Evolutionary conservation across 2,797 vertebrate species (phyloP).

Genomic region (Acipenser ruthenus): DNA sequence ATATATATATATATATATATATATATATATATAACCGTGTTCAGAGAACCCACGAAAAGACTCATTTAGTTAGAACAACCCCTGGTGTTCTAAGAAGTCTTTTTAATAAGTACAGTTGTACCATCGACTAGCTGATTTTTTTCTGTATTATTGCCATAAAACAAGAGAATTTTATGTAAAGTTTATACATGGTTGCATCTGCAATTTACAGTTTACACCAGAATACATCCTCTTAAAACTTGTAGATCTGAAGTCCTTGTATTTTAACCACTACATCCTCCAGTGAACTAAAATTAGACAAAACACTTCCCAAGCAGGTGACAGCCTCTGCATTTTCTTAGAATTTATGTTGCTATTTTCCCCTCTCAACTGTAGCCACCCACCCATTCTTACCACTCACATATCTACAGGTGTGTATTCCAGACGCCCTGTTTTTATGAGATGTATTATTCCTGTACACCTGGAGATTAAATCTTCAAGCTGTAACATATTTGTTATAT

Average conservation of each 20-base stretch:
- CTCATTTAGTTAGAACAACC: no score
- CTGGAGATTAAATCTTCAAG: background rate
- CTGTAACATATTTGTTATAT: background rate
- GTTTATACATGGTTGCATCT: background rate
- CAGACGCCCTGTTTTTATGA: slow-evolving; percentile 28
- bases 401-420: slow-evolving; percentile 31
- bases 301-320: slow-evolving; percentile 44
- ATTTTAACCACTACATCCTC: slow-evolving; percentile 33
- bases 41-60: no score
- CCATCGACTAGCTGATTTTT: no score
- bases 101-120: no score
- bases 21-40: no score
- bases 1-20: no score
- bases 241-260: slow-evolving; percentile 32
- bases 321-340: slow-evolving; percentile 46
- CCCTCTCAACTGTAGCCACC: slow-evolving; percentile 40
- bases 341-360: slow-evolving; percentile 39
- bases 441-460: background rate
- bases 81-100: no score
- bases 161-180: no score
- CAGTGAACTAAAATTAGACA: slow-evolving; percentile 49
- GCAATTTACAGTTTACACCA: slow-evolving; percentile 21
- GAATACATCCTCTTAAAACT: slow-evolving; percentile 19
- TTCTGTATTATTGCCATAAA: no score
- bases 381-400: slow-evolving; percentile 40